A percentile compares a stretch with the other conserved stretches of the same genome.
Evolutionary conservation across 2,797 vertebrate genomes (phyloP).

Genomic region (Valencia hispanica): DNA sequence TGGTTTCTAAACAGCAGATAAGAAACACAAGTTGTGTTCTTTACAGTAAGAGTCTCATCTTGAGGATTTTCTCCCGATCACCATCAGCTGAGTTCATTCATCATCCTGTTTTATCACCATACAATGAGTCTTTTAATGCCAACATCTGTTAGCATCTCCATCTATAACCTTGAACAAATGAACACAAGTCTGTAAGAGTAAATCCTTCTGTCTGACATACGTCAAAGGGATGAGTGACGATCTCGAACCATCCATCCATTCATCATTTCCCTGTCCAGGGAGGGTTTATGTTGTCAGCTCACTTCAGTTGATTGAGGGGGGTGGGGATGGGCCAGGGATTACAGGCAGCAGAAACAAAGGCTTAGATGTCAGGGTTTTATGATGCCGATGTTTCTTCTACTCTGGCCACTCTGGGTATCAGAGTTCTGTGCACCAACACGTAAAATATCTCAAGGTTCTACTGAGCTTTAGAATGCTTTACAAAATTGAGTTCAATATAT

Average conservation of each 20-base stretch:
- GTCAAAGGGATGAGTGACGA: constrained; percentile 39
- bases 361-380: constrained; percentile 2
- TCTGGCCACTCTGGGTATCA: not conserved
- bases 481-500: not conserved
- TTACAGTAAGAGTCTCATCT: not conserved
- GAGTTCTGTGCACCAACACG: not conserved
- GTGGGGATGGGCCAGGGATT: constrained; percentile 49
- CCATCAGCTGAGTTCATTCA: constrained; percentile 1
- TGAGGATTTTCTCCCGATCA: constrained; percentile 25
- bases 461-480: not conserved
- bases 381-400: not conserved
- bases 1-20: not conserved
- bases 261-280: constrained; percentile 45
- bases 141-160: constrained; percentile 43
- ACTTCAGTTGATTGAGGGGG: constrained; percentile 9
- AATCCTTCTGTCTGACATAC: constrained; percentile 11
- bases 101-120: constrained; percentile 32
- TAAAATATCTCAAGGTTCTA: too few relatives aligned
- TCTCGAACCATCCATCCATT: constrained; percentile 25
- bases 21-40: not conserved
- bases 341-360: constrained; percentile 20
- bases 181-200: not conserved
- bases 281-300: constrained; percentile 51
- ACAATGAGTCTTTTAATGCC: constrained; percentile 24
- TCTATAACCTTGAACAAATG: constrained; percentile 11